A percentile compares a stretch with the other conserved stretches of the same genome.
These are phyloP conservation scores for Gortyna flavago DNA, from an alignment of 2,888 invertebrate genomes.

Conservation along the genomic window DNA sequence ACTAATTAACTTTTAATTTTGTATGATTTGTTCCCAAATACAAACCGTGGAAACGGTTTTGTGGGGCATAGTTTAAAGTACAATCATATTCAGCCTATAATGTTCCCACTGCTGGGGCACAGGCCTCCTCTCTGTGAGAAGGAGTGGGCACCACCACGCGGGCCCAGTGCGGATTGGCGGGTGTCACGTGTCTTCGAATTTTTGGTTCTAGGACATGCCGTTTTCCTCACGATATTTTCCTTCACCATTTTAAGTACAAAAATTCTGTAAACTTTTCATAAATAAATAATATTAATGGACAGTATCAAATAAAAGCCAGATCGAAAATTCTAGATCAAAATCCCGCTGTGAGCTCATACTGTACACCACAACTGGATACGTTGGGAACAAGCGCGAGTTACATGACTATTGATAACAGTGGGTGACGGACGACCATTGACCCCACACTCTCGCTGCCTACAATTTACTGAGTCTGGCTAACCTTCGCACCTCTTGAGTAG, in stretches of 20 bases:
- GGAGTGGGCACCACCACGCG: too few relatives aligned
- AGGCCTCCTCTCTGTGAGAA: too few relatives aligned
- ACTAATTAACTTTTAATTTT: neutral
- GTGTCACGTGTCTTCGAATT: too few relatives aligned
- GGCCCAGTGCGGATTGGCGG: too few relatives aligned
- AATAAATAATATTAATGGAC: neutral
- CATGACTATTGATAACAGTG: slow-evolving; percentile 81
- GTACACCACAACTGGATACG: slow-evolving; percentile 55
- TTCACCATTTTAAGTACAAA: neutral
- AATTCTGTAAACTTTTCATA: neutral
- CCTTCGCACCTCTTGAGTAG: slow-evolving; percentile 41
- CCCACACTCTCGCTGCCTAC: slow-evolving; percentile 57
- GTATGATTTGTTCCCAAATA: neutral
- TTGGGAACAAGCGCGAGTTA: slow-evolving; percentile 79
- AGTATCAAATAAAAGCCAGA: too few relatives aligned
- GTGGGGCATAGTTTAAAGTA: neutral
- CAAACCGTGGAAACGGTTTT: neutral
- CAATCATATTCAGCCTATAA: too few relatives aligned
- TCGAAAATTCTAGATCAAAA: neutral
- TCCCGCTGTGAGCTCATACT: slow-evolving; percentile 51
- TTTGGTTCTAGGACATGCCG: too few relatives aligned
- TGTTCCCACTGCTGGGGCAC: too few relatives aligned
- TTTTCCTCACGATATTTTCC: too few relatives aligned
- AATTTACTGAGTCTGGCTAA: slow-evolving; percentile 30
- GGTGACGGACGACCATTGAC: slow-evolving; percentile 84